These are phyloP conservation scores for Eulacestoma nigropectus DNA, from an alignment of 2,113 vertebrate species.

Conservation along the genomic window DNA sequence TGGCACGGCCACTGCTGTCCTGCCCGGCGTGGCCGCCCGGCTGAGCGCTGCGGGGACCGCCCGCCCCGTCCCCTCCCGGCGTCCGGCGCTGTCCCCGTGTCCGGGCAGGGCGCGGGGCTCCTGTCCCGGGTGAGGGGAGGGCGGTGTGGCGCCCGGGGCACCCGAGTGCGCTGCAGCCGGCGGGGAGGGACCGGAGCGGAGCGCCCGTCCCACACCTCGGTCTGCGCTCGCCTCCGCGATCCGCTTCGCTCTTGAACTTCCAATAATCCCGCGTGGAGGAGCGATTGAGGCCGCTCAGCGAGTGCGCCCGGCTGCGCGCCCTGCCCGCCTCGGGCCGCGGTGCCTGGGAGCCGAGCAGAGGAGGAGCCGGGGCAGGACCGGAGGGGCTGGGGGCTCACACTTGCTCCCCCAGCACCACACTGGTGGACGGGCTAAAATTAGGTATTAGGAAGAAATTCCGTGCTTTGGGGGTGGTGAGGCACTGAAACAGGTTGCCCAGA, in stretches of 20 bases:
- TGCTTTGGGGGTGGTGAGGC: background rate
- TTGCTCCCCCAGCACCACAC: background rate
- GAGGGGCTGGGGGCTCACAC: background rate
- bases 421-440: no score
- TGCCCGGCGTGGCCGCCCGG: no score
- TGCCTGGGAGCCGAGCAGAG: background rate
- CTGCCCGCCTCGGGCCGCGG: background rate
- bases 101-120: background rate
- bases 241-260: background rate
- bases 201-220: background rate
- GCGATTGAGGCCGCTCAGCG: background rate
- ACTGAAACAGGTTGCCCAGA: background rate
- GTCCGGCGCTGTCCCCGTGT: background rate
- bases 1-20: no score
- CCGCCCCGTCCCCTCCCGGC: background rate
- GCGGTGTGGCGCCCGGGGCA: background rate
- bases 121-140: no score
- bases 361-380: background rate
- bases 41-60: background rate
- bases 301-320: no score
- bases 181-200: background rate
- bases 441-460: accelerated
- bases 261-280: accelerated
- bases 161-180: background rate
- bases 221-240: background rate